Evolutionary conservation across 2,888 invertebrate genomes (phyloP), one percentile per base, ranked within the genome.

Genomic region (Ecliptopera silaceata): DNA sequence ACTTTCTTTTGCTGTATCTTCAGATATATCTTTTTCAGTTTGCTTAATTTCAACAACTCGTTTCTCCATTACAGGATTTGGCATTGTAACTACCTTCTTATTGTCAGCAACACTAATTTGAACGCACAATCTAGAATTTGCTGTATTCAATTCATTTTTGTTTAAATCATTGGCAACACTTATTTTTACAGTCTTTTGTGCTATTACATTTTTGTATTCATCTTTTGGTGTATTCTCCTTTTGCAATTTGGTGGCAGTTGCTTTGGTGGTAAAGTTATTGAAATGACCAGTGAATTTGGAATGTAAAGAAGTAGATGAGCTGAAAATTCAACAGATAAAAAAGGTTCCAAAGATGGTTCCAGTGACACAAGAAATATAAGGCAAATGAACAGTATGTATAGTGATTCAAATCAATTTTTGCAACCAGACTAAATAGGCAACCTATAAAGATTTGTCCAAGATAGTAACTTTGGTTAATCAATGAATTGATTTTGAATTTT

Each of bases 201-300:
- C 50, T 55, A 69, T 52, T 4, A 61, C 48, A 59, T 76, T 77
- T 63, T 75, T 80, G 36, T 74, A 64, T 20, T 83, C 84, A 34
- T 83, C 78, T 56, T 77, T 81, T 3, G 64, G 84, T 67, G 83
- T 78, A 52, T 88, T 89, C 65, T 91, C 88, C 75, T 89, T 89
- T 77, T 88, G 88, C 61, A 82, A 69, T 65, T 76, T 87, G 47
- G 67, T 69, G 42, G 61, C 47, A 18, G 68, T 13, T 34, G 67
- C 36, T 70, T 76, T 80, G 45, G 65, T 70, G 50, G 53, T 69
- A n/a, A 64, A 47, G 51, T 68, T 67, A 63, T 69, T 74, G 32
- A 71, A 56, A 43, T 68, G 61, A 56, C 71, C 68, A 58, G 75
- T 82, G 52, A 70, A 65, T 66, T 74, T 84, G 79, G 86, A 85